These are phyloP conservation scores for Lycocerus yunnanus DNA, from an alignment of 2,888 invertebrate species.

Conservation along the genomic window DNA sequence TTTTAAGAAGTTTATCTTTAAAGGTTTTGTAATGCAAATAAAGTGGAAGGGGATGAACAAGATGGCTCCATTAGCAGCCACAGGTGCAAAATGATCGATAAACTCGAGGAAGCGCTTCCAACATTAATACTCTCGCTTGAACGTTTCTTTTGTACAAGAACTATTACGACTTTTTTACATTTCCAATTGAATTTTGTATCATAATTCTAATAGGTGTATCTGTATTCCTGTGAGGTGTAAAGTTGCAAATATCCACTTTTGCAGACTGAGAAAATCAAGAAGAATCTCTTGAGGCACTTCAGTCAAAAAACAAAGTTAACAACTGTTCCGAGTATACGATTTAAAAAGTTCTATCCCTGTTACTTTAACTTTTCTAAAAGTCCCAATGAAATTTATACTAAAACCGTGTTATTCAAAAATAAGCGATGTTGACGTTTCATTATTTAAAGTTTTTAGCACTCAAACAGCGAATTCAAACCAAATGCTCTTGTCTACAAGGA, in stretches of 20 bases:
- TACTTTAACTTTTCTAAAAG: not conserved
- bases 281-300: not conserved
- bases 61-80: constrained; percentile 33
- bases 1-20: not conserved
- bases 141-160: not conserved
- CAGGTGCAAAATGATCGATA: constrained; percentile 32
- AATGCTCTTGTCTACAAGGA: not conserved
- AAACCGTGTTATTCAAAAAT: not conserved
- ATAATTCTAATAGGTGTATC: not conserved
- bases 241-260: not conserved
- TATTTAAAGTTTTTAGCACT: not conserved
- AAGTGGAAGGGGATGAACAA: constrained; percentile 24
- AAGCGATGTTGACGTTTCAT: not conserved
- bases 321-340: not conserved
- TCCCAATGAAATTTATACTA: not conserved
- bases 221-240: not conserved
- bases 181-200: not conserved
- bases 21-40: constrained; percentile 19
- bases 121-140: not conserved
- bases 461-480: not conserved
- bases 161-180: not conserved
- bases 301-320: not conserved
- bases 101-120: constrained; percentile 15
- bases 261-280: not conserved
- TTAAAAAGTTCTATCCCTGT: not conserved